Percentiles rank a stretch among this genome's conserved stretches.
These are phyloP conservation scores for Tyto alba DNA, from an alignment of 2,113 vertebrate species.

Conservation along the genomic window DNA sequence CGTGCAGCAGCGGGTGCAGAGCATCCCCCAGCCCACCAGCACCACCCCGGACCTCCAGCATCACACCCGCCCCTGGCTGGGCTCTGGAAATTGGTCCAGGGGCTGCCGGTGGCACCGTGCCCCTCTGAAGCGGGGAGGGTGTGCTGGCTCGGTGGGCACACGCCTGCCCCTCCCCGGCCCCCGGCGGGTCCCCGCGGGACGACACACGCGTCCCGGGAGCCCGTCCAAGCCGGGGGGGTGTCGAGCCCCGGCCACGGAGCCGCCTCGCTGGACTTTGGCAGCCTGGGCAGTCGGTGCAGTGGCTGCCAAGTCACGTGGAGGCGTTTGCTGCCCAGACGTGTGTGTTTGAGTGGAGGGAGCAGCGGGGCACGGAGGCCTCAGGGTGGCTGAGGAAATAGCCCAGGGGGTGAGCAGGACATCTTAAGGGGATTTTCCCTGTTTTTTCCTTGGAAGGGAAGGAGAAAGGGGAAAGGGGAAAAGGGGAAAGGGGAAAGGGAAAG, in stretches of 20 bases:
- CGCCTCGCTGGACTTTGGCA: background rate
- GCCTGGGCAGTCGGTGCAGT: fast-evolving
- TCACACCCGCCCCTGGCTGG: fast-evolving
- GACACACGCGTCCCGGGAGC: background rate
- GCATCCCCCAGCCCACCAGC: background rate
- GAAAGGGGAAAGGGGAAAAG: background rate
- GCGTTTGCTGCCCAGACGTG: background rate
- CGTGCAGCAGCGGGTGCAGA: fast-evolving
- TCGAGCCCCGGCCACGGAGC: fast-evolving
- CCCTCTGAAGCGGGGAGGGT: background rate
- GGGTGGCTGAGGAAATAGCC: background rate
- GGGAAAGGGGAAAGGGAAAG: background rate
- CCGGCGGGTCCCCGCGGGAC: background rate
- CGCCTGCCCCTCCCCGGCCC: fast-evolving
- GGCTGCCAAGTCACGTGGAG: background rate
- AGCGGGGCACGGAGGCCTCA: background rate
- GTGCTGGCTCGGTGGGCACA: fast-evolving
- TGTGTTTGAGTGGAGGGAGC: background rate
- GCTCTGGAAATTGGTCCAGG: background rate
- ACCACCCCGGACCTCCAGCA: background rate
- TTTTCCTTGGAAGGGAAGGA: background rate
- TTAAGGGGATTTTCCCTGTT: background rate
- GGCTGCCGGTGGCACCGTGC: fast-evolving
- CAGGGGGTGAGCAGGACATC: background rate
- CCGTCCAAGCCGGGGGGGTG: background rate